Conservation (phyloP, 2,888 invertebrate species). For the Ecliptopera silaceata region DNA sequence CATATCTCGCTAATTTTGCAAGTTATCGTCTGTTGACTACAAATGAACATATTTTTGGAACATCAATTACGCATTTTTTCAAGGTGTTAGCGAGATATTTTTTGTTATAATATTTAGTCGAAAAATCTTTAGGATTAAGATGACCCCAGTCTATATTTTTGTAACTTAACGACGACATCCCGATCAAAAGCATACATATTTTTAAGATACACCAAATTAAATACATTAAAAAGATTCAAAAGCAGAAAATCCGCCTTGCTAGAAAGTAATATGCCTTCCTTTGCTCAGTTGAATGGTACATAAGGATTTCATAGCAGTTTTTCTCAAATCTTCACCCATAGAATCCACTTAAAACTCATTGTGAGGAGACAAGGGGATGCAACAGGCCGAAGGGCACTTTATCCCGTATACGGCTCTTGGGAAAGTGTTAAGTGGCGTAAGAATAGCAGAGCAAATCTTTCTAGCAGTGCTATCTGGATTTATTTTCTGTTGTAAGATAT, state of each 20-base stretch:
- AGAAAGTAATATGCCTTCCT: background rate
- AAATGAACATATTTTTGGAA: too few relatives aligned
- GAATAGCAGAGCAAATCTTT: slow-evolving; percentile 21
- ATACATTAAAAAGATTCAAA: too few relatives aligned
- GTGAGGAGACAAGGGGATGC: slow-evolving; percentile 35
- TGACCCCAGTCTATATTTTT: too few relatives aligned
- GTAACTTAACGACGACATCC: too few relatives aligned
- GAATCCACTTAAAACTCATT: slow-evolving; percentile 30
- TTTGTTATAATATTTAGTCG: too few relatives aligned
- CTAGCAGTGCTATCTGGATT: background rate
- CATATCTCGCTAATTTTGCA: slow-evolving; percentile 14
- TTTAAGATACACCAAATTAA: too few relatives aligned
- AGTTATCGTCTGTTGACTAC: too few relatives aligned
- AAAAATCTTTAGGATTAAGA: too few relatives aligned
- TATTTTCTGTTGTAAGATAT: background rate
- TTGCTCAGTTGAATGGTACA: background rate
- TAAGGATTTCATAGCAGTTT: background rate
- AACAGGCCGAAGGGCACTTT: slow-evolving; percentile 38
- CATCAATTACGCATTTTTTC: too few relatives aligned
- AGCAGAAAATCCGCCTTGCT: background rate
- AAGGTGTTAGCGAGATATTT: too few relatives aligned
- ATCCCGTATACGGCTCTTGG: slow-evolving; percentile 23
- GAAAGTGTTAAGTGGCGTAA: slow-evolving; percentile 28
- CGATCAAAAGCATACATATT: too few relatives aligned
- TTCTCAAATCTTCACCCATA: slow-evolving; percentile 15